Conservation (phyloP, 2,113 vertebrate species). For the Parotia lawesii region DNA sequence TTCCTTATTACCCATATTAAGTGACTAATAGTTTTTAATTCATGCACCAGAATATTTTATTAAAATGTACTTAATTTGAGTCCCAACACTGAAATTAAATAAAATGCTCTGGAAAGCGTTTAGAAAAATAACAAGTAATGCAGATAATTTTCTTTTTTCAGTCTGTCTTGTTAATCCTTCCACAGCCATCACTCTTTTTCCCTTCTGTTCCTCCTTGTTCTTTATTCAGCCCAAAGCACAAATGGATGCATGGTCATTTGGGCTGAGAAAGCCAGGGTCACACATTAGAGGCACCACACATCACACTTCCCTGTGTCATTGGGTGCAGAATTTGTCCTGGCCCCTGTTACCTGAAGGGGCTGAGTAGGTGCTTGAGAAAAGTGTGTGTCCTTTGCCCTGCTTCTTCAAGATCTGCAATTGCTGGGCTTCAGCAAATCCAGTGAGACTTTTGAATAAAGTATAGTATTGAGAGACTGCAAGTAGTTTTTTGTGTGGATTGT, state of each 20-base stretch:
- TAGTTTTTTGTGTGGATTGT: background rate
- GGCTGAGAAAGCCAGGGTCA: background rate
- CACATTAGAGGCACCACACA: background rate
- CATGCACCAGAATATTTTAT: background rate
- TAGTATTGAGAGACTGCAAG: background rate
- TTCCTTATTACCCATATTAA: background rate
- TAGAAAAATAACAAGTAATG: too few relatives aligned
- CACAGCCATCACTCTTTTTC: background rate
- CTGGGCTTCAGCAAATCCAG: background rate
- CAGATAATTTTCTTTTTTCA: background rate
- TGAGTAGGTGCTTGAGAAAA: background rate
- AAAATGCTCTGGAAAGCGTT: too few relatives aligned
- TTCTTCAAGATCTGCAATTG: background rate
- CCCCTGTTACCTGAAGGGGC: background rate
- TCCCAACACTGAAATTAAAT: background rate
- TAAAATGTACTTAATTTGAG: background rate
- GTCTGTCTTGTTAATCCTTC: background rate
- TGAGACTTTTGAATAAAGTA: background rate
- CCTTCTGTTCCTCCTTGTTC: background rate
- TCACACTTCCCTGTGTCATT: background rate
- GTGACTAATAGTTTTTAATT: background rate
- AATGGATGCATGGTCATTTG: background rate
- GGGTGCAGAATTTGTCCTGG: background rate
- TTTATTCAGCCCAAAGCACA: background rate
- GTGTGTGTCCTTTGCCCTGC: background rate